Evolutionary conservation across 1,140 invertebrate species (phyloP), one percentile per base, ranked within the genome.

Genomic region (Ptiloglossa arizonensis): DNA sequence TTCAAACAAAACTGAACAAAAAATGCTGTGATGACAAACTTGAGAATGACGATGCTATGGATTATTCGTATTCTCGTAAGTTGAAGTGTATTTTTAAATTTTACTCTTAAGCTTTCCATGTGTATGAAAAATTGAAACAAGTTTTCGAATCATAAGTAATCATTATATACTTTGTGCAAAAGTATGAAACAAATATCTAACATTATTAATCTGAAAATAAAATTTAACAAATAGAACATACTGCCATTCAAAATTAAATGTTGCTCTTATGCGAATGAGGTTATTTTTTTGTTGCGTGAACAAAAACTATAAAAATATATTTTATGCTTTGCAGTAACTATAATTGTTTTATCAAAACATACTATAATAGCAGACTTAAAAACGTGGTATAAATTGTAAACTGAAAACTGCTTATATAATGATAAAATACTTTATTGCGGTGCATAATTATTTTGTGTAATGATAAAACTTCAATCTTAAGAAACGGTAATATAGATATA

Each of bases 371-470:
- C 27, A 15, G 22, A 41, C 6, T 66, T 9, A 9, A 29, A 29
- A 35, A 52, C 3, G 27, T 29, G 19, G 22, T 48, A 15, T 15
- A 72, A 78, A 54, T 62, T 5, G 41, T 59, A 71, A 35, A 35
- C 19, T 35, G 6, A 2, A 50, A 57, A 29, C n/a, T 41, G 4
- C 32, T 75, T 80, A 71, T 59, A 35, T 62, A 62, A 6, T 75
- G 79, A 73, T 69, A 70, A 84, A 83, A 71, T 84, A 71, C 50
- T 84, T 84, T 84, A 84, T 84, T 84, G 52, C 13, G 60, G 13
- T 19, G 22, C 52, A 59, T 46, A 8, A 80, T 57, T 35, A 9
- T 44, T 50, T 50, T 1, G 24, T 44, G 46, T 78, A 32, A 29
- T 59, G 56, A 62, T 70, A 48, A 50, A 64, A 35, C 68, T 79